These are phyloP conservation scores for Anguilla marmorata DNA, from an alignment of 2,797 vertebrate genomes.

Conservation along the genomic window DNA sequence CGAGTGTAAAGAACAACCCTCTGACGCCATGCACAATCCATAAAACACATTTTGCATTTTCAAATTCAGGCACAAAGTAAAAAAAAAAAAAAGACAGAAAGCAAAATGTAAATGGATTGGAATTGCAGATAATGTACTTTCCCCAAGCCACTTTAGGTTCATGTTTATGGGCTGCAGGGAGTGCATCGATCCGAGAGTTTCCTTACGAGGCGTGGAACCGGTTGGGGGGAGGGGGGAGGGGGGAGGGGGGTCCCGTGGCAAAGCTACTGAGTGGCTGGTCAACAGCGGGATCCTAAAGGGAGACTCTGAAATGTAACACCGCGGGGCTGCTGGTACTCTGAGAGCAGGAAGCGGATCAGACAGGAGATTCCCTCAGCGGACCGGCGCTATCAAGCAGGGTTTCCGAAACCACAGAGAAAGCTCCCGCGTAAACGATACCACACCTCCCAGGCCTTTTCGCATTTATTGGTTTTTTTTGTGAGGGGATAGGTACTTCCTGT, in stretches of 20 bases:
- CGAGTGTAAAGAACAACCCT: neutral
- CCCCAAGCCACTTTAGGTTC: neutral
- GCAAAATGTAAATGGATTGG: neutral
- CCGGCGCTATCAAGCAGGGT: constrained; percentile 41
- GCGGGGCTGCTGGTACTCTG: constrained; percentile 25
- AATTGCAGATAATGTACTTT: neutral
- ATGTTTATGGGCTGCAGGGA: neutral
- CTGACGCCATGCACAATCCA: neutral
- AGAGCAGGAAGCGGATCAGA: constrained; percentile 41
- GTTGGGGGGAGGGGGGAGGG: neutral
- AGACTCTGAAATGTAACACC: constrained; percentile 45
- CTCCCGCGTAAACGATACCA: constrained; percentile 44
- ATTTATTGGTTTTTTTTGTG: neutral
- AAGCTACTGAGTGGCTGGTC: constrained; percentile 26
- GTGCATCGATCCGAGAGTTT: constrained; percentile 25
- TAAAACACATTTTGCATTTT: neutral
- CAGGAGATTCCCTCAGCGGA: constrained; percentile 43
- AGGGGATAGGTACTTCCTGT: neutral
- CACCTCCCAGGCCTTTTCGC: neutral
- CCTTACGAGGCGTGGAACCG: constrained; percentile 22
- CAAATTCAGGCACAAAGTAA: too few species aligned
- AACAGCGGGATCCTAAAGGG: constrained; percentile 32
- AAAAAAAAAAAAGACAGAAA: neutral
- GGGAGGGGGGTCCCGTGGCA: neutral
- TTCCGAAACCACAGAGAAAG: constrained; percentile 41